phyloP scores from a whole-genome alignment of 1,140 invertebrate genomes.

The Calliopsis andreniformis region DNA sequence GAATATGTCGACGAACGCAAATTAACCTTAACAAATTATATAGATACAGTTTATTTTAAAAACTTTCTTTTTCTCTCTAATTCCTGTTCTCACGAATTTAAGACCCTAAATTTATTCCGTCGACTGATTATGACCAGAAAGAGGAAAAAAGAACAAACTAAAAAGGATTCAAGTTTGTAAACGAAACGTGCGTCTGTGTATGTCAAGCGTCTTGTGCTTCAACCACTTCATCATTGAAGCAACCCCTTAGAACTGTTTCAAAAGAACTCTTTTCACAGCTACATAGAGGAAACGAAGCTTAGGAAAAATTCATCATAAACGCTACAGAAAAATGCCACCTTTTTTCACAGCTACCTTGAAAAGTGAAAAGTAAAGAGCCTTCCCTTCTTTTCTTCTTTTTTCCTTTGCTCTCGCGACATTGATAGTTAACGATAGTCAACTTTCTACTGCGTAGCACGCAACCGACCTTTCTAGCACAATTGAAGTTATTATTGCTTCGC shows the following conservation, averaged over 20 bases:
- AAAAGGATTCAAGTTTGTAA: not conserved
- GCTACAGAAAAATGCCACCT: not conserved
- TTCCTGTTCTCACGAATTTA: too few species aligned
- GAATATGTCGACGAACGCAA: not conserved
- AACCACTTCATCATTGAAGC: not conserved
- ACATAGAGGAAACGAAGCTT: not conserved
- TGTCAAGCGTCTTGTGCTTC: not conserved
- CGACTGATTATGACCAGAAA: too few species aligned
- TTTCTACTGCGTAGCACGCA: too few species aligned
- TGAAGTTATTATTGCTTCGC: too few species aligned
- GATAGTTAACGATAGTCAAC: not conserved
- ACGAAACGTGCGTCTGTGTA: not conserved
- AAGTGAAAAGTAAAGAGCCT: not conserved
- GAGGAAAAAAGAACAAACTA: too few species aligned
- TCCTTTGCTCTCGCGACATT: not conserved
- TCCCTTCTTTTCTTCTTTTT: not conserved
- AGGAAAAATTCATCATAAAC: not conserved
- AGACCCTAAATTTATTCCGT: too few species aligned
- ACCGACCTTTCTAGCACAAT: too few species aligned
- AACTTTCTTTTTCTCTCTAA: not conserved
- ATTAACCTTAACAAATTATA: not conserved
- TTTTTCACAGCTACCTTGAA: not conserved
- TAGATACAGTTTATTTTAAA: not conserved
- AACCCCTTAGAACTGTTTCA: constrained; percentile 3
- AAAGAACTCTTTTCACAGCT: not conserved